These are phyloP conservation scores for Pyrochroa serraticornis DNA, from an alignment of 2,888 invertebrate species.

Conservation along the genomic window DNA sequence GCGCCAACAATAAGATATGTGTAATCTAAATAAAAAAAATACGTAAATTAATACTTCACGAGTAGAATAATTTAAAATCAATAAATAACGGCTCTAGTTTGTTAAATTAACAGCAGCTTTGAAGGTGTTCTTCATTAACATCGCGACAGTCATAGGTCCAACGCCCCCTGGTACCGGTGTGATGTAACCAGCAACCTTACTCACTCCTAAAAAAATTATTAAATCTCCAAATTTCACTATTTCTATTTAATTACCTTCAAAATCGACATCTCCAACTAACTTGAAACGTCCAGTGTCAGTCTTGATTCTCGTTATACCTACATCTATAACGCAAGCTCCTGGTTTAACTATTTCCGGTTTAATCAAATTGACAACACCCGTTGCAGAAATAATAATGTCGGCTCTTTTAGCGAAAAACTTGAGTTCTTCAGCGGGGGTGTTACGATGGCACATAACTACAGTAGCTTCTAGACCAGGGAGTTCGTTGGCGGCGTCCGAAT, in stretches of 20 bases:
- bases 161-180: slow-evolving; percentile 94
- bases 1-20: too few species aligned
- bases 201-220: slow-evolving; percentile 65
- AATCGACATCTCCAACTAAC: slow-evolving; percentile 90
- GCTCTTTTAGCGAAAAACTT: slow-evolving; percentile 72
- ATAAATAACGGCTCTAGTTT: slow-evolving; percentile 1
- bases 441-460: slow-evolving; percentile 87
- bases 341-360: slow-evolving; percentile 86
- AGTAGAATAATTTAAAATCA: slow-evolving; percentile 11
- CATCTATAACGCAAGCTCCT: slow-evolving; percentile 87
- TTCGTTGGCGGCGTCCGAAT: slow-evolving; percentile 77
- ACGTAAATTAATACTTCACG: slow-evolving; percentile 11
- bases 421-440: slow-evolving; percentile 81
- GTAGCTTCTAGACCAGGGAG: slow-evolving; percentile 81
- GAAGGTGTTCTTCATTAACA: slow-evolving; percentile 90
- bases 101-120: slow-evolving; percentile 68
- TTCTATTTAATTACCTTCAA: slow-evolving; percentile 66
- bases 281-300: slow-evolving; percentile 70
- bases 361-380: slow-evolving; percentile 77
- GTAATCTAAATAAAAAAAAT: too few species aligned
- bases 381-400: slow-evolving; percentile 79
- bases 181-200: slow-evolving; percentile 80
- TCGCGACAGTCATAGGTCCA: slow-evolving; percentile 93
- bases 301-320: slow-evolving; percentile 79
- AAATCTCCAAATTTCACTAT: neutral